phyloP scores from a whole-genome alignment of 2,113 vertebrate genomes.

The Ptyas mucosa region DNA sequence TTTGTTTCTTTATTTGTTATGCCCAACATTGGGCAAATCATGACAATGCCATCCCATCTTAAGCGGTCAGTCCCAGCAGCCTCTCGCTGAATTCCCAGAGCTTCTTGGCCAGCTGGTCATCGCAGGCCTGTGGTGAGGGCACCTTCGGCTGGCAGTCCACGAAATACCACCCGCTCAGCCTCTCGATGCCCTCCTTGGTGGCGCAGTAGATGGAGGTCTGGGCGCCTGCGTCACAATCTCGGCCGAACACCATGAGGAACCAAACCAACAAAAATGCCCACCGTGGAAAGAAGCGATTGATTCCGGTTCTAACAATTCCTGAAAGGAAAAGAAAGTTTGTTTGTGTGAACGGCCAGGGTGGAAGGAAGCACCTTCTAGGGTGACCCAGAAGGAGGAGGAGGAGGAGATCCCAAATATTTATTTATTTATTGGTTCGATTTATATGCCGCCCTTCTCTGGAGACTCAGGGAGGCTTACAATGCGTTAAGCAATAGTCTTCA shows the following conservation, averaged over 20 bases:
- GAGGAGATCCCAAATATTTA: too few relatives aligned
- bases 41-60: rapidly evolving
- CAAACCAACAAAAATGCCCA: not conserved
- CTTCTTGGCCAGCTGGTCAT: constrained; percentile 77
- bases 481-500: too few relatives aligned
- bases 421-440: too few relatives aligned
- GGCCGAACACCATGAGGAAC: constrained; percentile 65
- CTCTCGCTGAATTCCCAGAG: constrained; percentile 87
- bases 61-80: constrained; percentile 66
- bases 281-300: too few relatives aligned
- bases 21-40: too few relatives aligned
- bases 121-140: constrained; percentile 68
- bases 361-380: not conserved
- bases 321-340: not conserved
- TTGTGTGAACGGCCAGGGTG: constrained; percentile 21
- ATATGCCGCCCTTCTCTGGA: too few relatives aligned
- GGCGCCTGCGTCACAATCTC: constrained; percentile 54
- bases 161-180: constrained; percentile 86
- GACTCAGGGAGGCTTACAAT: too few relatives aligned
- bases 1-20: too few relatives aligned
- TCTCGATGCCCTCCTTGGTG: constrained; percentile 79
- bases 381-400: too few relatives aligned
- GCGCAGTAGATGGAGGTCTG: constrained; percentile 82
- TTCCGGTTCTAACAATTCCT: constrained; percentile 63
- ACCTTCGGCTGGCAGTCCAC: constrained; percentile 67